Evolutionary conservation across 2,113 vertebrate genomes (phyloP), one percentile per base, ranked within the genome.

Genomic region (Myiagra hebetior): DNA sequence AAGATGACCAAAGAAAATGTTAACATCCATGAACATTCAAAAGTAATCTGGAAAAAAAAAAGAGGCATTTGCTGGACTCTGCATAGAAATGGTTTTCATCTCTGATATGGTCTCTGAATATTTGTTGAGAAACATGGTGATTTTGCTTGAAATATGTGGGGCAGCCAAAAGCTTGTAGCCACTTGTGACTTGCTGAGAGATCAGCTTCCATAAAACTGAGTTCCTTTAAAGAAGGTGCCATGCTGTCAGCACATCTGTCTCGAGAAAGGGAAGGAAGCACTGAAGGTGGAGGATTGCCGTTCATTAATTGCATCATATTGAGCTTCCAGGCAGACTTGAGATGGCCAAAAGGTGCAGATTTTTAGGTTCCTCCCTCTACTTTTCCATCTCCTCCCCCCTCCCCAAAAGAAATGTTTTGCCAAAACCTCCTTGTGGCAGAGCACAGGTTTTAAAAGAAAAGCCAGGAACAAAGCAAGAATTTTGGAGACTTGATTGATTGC

Each of bases 301-400:
- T 95, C 96, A 97, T 97, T 96, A 97, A 97, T 86, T 97, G 94
- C 96, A 95, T 97, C 95, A 92, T 95, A 93, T 89, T 97, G 94
- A 94, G 94, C 94, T 97, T 79, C 79, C 80, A 95, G 90, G 95
- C 95, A 97, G 97, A 96, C 91, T 94, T 88, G 80, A 97, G 97
- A 95, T 24, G n/a, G 95, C 96, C 97, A 96, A 97, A 97, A 97
- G 97, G 97, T 97, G 93, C 92, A 91, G 85, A 93, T 92, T 95
- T 95, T 81, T 60, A 86, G 35, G 90, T 96, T 87, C 33, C 70
- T 70, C 74, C 68, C 50, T 28, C 30, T 59, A 35, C 28, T 90
- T 72, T 85, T 77, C 64, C 69, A 56, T 87, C 52, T 93, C 56
- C 81, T 73, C 33, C 60, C 69, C 56, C 21, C 16, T 83, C 73